Evolutionary conservation across 2,797 vertebrate genomes (phyloP), one percentile per base, ranked within the genome.

Genomic region (Phalanger gymnotis): DNA sequence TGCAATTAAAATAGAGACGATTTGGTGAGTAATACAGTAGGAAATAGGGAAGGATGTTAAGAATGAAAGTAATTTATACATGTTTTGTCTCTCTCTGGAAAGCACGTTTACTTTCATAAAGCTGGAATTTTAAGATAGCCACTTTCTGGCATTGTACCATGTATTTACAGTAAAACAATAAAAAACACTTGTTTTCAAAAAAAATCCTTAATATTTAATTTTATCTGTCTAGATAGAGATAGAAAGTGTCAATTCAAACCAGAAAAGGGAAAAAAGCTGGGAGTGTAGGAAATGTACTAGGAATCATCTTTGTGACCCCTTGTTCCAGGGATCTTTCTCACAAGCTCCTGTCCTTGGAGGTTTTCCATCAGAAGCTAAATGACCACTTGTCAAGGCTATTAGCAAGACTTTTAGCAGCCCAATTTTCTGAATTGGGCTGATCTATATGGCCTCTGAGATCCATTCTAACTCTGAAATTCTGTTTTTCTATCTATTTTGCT

Each of bases 91-190:
- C 93, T 94, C 93, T 97, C 96, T 95, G 55, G 30, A 95, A 94
- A 96, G 73, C 92, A 91, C 91, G 54, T 56, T 56, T 91, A 47
- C n/a, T 54, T 28, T 56, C 54, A 91, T 28, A 25, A 92, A 93
- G 91, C 54, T 22, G 1, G 5, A 40, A 73, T 3, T 58, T 91
- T 57, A 95, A 95, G 55, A 94, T 90, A 90, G 55, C 31, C 53
- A 95, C 56, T 94, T 96, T 97, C 94, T 94, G 53, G 31, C 52
- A 40, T 81, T 56, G 40, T 27, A 55, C 14, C 56, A 40, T 61
- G 93, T 55, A 87, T 97, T 94, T 95, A 55, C 90, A 97, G 98
- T 97, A 97, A 97, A 94, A 34, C 31, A 34, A 61, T 3, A 34
- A 61, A 57, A 16, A 96, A 92, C 91, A 57, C 97, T 90, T 94